Evolutionary conservation across 2,888 invertebrate genomes (phyloP), one percentile per base, ranked within the genome.

Genomic region (Drosophila nr. perissopoda): DNA sequence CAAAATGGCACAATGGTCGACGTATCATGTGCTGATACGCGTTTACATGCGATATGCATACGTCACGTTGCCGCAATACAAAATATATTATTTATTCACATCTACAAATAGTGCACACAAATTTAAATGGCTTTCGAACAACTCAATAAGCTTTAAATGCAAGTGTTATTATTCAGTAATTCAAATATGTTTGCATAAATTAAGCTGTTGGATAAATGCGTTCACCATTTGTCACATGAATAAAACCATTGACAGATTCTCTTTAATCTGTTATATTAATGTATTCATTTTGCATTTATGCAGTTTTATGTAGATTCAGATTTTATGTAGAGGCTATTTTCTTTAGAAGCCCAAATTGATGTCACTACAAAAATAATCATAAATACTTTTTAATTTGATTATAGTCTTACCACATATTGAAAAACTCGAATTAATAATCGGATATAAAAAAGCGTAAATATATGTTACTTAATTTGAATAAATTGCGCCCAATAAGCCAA

Each of bases 31-130:
- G 59, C 36, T 52, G 36, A 49, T 52, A 29, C 46, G 52, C 52
- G 53, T 62, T 62, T 36, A 53, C 52, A 60, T 56, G 40, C 52
- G 51, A 65, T 74, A 59, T 48, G 75, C 48, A 79, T 79, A 69
- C 58, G 61, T 34, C 64, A 79, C 53, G 63, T 68, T 78, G 64
- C 48, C 27, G 10, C 40, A 48, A 53, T 51, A 54, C 31, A 8
- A 62, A 59, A 72, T 54, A n/a, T 33, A 59, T 34, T 63, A 68
- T 48, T 56, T 40, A 68, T 65, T 18, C 40, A 18, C 27, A 31
- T n/a, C 38, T 1, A 27, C 4, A 8, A 21, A 11, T n/a, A 2
- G 4, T 21, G 18, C 10, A 29, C 6, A 18, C 11, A 57, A 16
- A 27, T 29, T 66, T 33, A 6, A 61, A 25, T 31, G n/a, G 46